Percentiles rank a stretch among this genome's conserved stretches.
phyloP scores from a whole-genome alignment of 2,797 vertebrate genomes.

The Petrocephalus schoutedeni region DNA sequence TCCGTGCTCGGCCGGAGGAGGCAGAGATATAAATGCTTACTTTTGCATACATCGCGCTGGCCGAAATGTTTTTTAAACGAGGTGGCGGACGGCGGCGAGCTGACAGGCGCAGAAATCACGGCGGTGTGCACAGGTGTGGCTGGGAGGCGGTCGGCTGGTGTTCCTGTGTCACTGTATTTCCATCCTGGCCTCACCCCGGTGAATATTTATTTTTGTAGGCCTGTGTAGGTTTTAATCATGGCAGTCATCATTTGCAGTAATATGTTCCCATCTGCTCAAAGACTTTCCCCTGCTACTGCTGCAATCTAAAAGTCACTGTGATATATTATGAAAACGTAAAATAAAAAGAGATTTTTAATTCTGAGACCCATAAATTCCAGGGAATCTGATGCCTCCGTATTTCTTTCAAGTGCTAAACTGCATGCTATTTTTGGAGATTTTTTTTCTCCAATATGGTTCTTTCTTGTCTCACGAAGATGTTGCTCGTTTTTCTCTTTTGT shows the following conservation, averaged over 20 bases:
- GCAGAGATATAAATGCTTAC: background rate
- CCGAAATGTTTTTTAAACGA: background rate
- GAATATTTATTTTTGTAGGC: constrained; percentile 24
- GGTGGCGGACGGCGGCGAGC: background rate
- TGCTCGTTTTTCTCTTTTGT: constrained; percentile 45
- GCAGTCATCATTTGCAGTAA: constrained; percentile 44
- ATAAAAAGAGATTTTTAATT: constrained; percentile 45
- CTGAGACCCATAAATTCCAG: constrained; percentile 46
- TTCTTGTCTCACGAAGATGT: constrained; percentile 47
- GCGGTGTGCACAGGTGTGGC: background rate
- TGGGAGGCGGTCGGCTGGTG: background rate
- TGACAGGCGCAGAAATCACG: background rate
- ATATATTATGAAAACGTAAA: constrained; percentile 44
- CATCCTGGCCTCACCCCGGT: constrained; percentile 35
- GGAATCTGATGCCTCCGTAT: constrained; percentile 27
- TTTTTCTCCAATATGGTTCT: constrained; percentile 35
- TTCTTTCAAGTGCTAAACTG: constrained; percentile 33
- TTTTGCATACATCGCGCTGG: background rate
- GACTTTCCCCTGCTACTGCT: constrained; percentile 27
- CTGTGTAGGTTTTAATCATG: constrained; percentile 42
- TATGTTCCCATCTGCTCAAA: constrained; percentile 36
- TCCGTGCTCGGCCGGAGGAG: background rate
- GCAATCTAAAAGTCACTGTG: constrained; percentile 39
- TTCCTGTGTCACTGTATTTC: constrained; percentile 28
- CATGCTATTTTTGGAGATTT: constrained; percentile 36